Evolutionary conservation across 2,113 vertebrate species (phyloP).

Genomic region (Regulus satrapa): DNA sequence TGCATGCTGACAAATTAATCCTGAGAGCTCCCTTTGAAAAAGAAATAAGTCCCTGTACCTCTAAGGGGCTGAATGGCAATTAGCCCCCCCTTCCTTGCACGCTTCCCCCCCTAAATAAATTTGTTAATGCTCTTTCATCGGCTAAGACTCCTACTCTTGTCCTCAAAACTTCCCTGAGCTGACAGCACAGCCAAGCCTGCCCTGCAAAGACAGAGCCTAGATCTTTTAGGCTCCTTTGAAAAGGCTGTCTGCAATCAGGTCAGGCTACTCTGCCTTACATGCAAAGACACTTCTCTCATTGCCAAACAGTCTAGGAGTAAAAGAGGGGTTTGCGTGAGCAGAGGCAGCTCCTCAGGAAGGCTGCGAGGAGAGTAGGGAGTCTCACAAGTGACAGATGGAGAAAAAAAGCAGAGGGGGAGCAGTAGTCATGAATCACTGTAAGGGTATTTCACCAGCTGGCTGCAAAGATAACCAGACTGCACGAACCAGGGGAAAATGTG

Average conservation of each 20-base stretch:
- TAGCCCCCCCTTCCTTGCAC: not conserved
- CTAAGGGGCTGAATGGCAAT: not conserved
- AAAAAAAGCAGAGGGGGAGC: constrained; percentile 3
- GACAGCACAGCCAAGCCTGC: not conserved
- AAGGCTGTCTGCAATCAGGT: not conserved
- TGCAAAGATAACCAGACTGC: constrained; percentile 17
- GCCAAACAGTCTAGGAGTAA: not conserved
- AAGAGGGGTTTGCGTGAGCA: not conserved
- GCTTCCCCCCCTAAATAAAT: not conserved
- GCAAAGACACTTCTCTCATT: not conserved
- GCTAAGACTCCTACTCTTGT: not conserved
- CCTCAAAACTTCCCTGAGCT: not conserved
- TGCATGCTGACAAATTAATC: not conserved
- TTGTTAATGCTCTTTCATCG: not conserved
- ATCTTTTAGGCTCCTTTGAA: not conserved
- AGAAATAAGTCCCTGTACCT: not conserved
- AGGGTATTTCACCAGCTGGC: constrained; percentile 28
- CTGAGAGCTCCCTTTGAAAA: constrained; percentile 1
- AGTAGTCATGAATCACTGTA: not conserved
- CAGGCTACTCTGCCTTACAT: not conserved
- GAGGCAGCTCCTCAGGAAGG: not conserved
- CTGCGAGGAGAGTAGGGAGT: not conserved
- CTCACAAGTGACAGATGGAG: constrained; percentile 26
- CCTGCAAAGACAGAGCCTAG: not conserved
- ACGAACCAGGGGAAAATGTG: not conserved